Conservation (phyloP, 1,140 invertebrate genomes). For the Acromyrmex charruanus region DNA sequence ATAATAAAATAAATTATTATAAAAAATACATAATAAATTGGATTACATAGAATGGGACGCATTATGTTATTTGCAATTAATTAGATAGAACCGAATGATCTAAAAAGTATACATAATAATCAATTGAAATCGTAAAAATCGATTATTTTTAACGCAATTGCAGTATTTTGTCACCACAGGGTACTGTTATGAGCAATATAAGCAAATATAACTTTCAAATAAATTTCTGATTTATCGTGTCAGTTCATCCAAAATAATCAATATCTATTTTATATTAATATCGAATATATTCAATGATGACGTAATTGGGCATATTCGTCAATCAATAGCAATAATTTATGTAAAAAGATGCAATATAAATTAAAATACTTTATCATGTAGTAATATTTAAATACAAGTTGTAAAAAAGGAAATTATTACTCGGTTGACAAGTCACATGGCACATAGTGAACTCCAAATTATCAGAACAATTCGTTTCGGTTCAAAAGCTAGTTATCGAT, state of each 20-base stretch:
- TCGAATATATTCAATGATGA: not conserved
- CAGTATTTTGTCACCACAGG: not conserved
- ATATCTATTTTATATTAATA: not conserved
- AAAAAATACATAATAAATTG: not conserved
- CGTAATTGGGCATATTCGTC: not conserved
- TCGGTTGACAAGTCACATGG: conserved; percentile 18
- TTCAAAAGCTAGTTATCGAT: conserved; percentile 42
- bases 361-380: not conserved
- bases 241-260: not conserved
- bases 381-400: not conserved
- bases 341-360: not conserved
- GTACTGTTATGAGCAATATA: not conserved
- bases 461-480: conserved; percentile 40
- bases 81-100: not conserved
- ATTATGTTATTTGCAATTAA: not conserved
- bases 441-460: conserved; percentile 30
- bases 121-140: not conserved
- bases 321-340: not conserved
- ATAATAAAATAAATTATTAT: not conserved
- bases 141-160: not conserved
- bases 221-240: not conserved
- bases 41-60: not conserved
- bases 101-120: not conserved
- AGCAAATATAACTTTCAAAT: conserved; percentile 4
- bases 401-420: conserved; percentile 5